Evolutionary conservation across 2,113 vertebrate species (phyloP).

Genomic region (Heterochromis multidens): DNA sequence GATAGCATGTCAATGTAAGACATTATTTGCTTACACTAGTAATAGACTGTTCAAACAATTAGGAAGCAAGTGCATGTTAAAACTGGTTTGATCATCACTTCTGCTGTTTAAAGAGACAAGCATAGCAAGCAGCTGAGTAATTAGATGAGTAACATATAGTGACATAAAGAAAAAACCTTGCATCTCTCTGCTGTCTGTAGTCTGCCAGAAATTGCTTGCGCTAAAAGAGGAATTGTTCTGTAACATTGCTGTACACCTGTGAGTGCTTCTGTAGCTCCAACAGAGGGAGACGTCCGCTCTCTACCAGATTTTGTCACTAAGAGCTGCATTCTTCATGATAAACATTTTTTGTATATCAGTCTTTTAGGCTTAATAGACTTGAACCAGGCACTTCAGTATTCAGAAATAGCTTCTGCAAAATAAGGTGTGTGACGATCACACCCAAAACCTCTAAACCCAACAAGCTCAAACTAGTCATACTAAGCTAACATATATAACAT

Average conservation of each 20-base stretch:
- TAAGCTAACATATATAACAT: not conserved
- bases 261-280: not conserved
- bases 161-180: not conserved
- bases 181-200: not conserved
- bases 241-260: not conserved
- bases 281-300: not conserved
- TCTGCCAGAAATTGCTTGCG: not conserved
- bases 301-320: not conserved
- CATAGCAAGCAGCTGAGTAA: not conserved
- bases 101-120: not conserved
- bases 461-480: not conserved
- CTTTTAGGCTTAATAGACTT: not conserved
- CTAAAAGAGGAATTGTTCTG: not conserved
- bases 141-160: not conserved
- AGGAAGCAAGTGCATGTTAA: not conserved
- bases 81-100: fast-evolving
- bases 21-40: fast-evolving
- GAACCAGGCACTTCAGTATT: not conserved
- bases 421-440: not conserved
- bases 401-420: not conserved
- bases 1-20: not conserved
- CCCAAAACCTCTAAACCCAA: not conserved
- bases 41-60: not conserved
- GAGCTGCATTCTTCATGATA: not conserved
- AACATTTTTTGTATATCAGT: fast-evolving